Base-by-base conservation (phyloP, 2,113 vertebrate genomes). In the Phaethornis superciliosus region DNA sequence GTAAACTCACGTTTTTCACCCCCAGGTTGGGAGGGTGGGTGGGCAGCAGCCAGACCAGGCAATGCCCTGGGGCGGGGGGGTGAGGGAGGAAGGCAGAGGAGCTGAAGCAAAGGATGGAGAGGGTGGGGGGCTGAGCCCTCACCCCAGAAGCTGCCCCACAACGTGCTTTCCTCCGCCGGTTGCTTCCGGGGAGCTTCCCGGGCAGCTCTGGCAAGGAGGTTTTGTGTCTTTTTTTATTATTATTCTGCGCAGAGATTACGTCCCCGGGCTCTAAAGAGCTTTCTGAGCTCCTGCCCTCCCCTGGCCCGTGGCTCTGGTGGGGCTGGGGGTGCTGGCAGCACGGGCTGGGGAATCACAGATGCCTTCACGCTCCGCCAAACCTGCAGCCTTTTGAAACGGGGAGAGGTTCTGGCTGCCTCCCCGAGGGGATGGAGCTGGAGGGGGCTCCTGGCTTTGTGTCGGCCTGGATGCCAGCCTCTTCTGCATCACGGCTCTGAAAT, bases 211-310 rank as follows among this genome's bases (percentile, higher is more conserved):
- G 13, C 6, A 3, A 46, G 18, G 51, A 63, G 1, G 47, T 85
- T 79, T 9, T 14, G 1, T 16, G 33, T 40, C 15, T 85, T 68
- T 60, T 33, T 15, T 59, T 52, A 4, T 64, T 63, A 46, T 81
- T 87, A 67, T 77, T 78, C 40, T 2, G 28, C 84, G 93, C 77
- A 56, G 77, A 84, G 94, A 92, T 95, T 84, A 89, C 78, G 70
- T 28, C 96, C 94, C 0, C 20, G 78, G 94, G 96, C 86, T 95
- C 64, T 87, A 44, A 44, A 92, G 89, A 35, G 74, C 94, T 95
- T 75, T 84, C 64, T 21, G 7, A 32, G 20, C 76, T 76, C 26
- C 23, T 33, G 58, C 40, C 90, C 88, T 94, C 58, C 77, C 77
- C 69, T 3, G 4, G 85, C 46, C 86, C 9, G 6, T 21, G 67